Percentiles rank a stretch among this genome's conserved stretches.
These are phyloP conservation scores for Eudemis profundana DNA, from an alignment of 2,888 invertebrate genomes.

Conservation along the genomic window DNA sequence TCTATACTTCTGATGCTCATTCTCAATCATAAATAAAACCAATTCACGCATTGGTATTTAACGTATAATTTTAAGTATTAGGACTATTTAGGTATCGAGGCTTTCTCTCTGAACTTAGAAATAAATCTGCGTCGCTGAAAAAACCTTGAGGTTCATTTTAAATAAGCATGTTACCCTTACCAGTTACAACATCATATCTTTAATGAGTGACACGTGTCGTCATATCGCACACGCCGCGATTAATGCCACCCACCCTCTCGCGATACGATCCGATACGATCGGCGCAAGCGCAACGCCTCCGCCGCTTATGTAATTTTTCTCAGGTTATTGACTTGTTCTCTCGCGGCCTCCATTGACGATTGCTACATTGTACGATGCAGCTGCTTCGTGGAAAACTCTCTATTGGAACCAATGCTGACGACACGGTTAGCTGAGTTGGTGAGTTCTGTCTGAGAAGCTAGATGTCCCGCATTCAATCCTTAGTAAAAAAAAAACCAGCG, in stretches of 20 bases:
- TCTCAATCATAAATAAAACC: too few relatives aligned
- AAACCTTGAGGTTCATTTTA: too few relatives aligned
- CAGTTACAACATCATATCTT: background rate
- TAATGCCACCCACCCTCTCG: constrained; percentile 38
- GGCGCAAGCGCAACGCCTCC: constrained; percentile 25
- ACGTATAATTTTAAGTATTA: too few relatives aligned
- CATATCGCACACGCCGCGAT: constrained; percentile 33
- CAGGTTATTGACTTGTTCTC: constrained; percentile 42
- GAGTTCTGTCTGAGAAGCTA: too few relatives aligned
- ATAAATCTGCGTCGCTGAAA: too few relatives aligned
- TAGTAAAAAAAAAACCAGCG: too few relatives aligned
- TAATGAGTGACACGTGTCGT: constrained; percentile 8
- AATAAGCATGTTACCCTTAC: too few relatives aligned
- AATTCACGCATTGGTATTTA: too few relatives aligned
- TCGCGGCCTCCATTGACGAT: constrained; percentile 29
- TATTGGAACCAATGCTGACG: background rate
- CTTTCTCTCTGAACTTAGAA: too few relatives aligned
- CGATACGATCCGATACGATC: constrained; percentile 22
- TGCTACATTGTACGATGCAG: constrained; percentile 19
- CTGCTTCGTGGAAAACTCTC: constrained; percentile 11
- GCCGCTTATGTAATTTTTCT: constrained; percentile 42
- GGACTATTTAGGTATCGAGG: too few relatives aligned
- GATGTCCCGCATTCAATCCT: too few relatives aligned
- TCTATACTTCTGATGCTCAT: too few relatives aligned
- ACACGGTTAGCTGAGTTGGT: background rate